phyloP scores from a whole-genome alignment of 2,888 invertebrate species.

The Ichneumoninae sp. region DNA sequence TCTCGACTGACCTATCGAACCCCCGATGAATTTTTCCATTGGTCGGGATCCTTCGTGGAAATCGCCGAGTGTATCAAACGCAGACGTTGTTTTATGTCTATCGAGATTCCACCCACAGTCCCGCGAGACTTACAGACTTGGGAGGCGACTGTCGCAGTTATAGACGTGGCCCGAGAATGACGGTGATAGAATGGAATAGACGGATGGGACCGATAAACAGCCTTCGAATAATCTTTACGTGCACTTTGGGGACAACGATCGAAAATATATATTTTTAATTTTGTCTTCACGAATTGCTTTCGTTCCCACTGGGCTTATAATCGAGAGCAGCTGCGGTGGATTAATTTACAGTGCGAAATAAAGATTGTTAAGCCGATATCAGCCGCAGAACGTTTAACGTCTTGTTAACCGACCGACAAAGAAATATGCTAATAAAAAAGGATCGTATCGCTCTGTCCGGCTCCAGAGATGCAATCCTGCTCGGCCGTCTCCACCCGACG shows the following conservation, averaged over 20 bases:
- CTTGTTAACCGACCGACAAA: constrained; percentile 50
- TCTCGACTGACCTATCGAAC: constrained; percentile 29
- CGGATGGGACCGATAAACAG: constrained; percentile 30
- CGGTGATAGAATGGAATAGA: constrained; percentile 22
- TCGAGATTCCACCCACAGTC: constrained; percentile 47
- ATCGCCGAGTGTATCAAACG: constrained; percentile 19
- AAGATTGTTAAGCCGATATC: constrained; percentile 42
- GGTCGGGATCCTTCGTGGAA: constrained; percentile 29
- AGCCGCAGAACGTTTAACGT: constrained; percentile 18
- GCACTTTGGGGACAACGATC: background rate
- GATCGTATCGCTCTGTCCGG: constrained; percentile 40
- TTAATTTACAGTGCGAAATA: constrained; percentile 46
- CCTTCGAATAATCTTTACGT: constrained; percentile 33
- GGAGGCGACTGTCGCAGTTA: constrained; percentile 46
- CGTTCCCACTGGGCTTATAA: background rate
- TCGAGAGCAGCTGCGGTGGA: constrained; percentile 33
- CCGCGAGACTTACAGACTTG: constrained; percentile 50
- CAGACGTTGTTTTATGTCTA: constrained; percentile 42
- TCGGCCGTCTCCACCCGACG: constrained; percentile 36
- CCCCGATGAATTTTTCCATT: constrained; percentile 37
- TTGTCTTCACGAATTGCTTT: background rate
- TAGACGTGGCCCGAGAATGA: constrained; percentile 46
- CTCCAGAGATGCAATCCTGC: constrained; percentile 22
- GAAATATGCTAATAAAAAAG: constrained; percentile 21
- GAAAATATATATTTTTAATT: background rate